Evolutionary conservation across 2,888 invertebrate genomes (phyloP).

Genomic region (Rugalucina vietnamica): DNA sequence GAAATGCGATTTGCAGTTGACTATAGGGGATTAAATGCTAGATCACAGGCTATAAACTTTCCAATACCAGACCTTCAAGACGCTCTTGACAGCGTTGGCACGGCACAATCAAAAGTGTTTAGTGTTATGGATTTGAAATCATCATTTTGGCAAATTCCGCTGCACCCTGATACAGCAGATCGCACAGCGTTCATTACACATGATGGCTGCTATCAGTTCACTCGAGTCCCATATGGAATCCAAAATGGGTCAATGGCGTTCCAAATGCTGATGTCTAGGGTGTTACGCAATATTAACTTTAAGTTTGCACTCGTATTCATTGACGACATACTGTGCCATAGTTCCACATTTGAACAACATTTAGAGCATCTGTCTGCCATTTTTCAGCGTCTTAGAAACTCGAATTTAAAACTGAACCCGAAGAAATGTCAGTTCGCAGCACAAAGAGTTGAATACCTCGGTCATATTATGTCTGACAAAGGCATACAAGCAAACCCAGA

Average conservation of each 20-base stretch:
- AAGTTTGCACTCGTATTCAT: neutral
- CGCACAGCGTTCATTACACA: neutral
- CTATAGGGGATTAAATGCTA: slow-evolving; percentile 12
- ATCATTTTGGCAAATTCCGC: neutral
- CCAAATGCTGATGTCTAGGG: slow-evolving; percentile 16
- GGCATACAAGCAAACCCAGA: slow-evolving; percentile 39
- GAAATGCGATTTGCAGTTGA: slow-evolving; percentile 37
- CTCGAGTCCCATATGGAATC: slow-evolving; percentile 12
- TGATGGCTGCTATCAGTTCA: slow-evolving; percentile 7
- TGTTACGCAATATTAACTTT: neutral
- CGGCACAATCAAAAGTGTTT: slow-evolving; percentile 2
- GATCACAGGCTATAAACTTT: neutral
- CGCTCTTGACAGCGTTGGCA: slow-evolving; percentile 15
- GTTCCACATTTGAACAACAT: neutral
- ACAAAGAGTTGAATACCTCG: slow-evolving; percentile 45
- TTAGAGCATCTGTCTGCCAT: slow-evolving; percentile 34
- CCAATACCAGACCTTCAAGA: slow-evolving; percentile 2
- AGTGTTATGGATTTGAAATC: slow-evolving; percentile 23
- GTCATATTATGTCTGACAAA: slow-evolving; percentile 53
- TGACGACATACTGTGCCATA: neutral
- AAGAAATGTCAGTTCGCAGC: slow-evolving; percentile 57
- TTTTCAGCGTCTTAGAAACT: slow-evolving; percentile 46
- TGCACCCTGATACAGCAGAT: neutral
- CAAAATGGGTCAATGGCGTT: neutral
- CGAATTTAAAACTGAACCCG: slow-evolving; percentile 52